Evolutionary conservation across 2,888 invertebrate species (phyloP).

Genomic region (Aleiodes testaceus): DNA sequence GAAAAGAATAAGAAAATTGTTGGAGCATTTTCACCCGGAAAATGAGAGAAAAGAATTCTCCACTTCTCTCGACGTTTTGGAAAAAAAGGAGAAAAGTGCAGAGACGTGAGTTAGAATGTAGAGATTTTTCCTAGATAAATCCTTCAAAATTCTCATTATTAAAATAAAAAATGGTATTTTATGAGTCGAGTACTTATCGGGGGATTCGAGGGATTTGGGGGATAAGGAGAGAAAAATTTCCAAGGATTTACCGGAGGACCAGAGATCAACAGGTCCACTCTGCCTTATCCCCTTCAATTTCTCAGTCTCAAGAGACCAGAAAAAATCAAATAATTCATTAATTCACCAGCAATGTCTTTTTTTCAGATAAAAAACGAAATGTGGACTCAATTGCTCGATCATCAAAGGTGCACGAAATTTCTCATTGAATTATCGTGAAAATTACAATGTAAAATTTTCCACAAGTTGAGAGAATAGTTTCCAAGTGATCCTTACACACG

Average conservation of each 20-base stretch:
- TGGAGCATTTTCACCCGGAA: slow-evolving; percentile 6
- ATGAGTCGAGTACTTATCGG: neutral
- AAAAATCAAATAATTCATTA: neutral
- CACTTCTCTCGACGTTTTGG: neutral
- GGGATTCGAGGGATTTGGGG: neutral
- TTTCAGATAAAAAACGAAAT: neutral
- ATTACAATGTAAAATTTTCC: slow-evolving; percentile 57
- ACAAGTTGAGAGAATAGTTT: neutral
- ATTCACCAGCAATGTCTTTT: neutral
- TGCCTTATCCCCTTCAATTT: slow-evolving; percentile 20
- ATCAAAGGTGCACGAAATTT: slow-evolving; percentile 68
- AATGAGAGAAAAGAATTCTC: slow-evolving; percentile 27
- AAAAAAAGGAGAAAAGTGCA: neutral
- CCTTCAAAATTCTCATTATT: neutral
- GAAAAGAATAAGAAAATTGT: slow-evolving; percentile 38
- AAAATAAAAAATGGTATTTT: neutral
- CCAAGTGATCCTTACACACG: slow-evolving; percentile 21
- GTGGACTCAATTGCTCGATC: slow-evolving; percentile 49
- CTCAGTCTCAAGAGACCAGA: neutral
- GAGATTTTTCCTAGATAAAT: slow-evolving; percentile 5
- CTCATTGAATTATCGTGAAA: slow-evolving; percentile 53
- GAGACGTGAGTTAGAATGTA: too few relatives aligned
- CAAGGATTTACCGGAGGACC: neutral
- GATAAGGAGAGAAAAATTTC: neutral
- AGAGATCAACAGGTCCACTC: slow-evolving; percentile 1